Evolutionary conservation across 1,140 invertebrate species (phyloP).

Genomic region (Dendrolimus punctatus): DNA sequence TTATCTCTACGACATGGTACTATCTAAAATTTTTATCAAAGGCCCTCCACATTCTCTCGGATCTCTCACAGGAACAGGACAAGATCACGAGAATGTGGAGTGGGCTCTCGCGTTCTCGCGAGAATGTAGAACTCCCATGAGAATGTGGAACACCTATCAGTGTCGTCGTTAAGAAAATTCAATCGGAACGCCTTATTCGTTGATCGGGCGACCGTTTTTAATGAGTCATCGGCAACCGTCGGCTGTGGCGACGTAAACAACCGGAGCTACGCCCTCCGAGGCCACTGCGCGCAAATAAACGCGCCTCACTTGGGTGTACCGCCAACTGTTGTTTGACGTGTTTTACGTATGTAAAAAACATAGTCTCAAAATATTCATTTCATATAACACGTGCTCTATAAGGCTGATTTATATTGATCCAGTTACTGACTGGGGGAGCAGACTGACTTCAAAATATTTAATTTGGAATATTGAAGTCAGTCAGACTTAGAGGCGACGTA

Average conservation of each 20-base stretch:
- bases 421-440: no score
- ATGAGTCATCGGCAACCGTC: conserved; percentile 41
- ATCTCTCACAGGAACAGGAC: conserved; percentile 4
- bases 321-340: conserved; percentile 23
- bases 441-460: no score
- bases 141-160: no score
- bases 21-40: no score
- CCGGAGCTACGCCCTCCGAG: conserved; percentile 36
- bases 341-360: conserved; percentile 18
- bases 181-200: conserved; percentile 23
- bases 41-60: not conserved
- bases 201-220: conserved; percentile 23
- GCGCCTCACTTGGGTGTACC: conserved; percentile 41
- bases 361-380: no score
- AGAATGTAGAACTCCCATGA: no score
- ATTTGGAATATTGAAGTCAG: no score
- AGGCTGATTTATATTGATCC: no score
- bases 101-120: no score
- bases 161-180: conserved; percentile 11
- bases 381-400: no score
- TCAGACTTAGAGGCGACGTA: no score
- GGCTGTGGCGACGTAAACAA: conserved; percentile 40
- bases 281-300: conserved; percentile 43
- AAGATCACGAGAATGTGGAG: conserved; percentile 6
- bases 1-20: no score